These are phyloP conservation scores for Apis cerana DNA, from an alignment of 1,140 invertebrate species.

Conservation along the genomic window DNA sequence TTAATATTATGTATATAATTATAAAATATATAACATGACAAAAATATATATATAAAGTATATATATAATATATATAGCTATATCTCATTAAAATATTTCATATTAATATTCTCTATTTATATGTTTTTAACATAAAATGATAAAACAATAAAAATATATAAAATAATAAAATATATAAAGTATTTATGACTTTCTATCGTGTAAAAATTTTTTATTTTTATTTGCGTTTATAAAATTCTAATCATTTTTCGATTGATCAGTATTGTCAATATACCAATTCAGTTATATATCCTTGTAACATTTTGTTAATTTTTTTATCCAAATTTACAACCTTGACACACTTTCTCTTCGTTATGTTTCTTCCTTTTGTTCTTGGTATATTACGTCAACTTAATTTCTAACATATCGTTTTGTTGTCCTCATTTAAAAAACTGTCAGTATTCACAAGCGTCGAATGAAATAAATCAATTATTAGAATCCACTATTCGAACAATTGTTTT, in stretches of 20 bases:
- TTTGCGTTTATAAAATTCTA: not conserved
- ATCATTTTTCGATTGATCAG: not conserved
- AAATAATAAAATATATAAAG: too few relatives aligned
- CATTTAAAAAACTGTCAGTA: not conserved
- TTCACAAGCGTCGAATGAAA: not conserved
- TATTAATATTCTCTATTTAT: too few relatives aligned
- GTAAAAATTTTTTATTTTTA: not conserved
- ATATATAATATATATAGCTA: too few relatives aligned
- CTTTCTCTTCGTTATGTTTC: constrained; percentile 61
- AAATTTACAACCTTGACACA: constrained; percentile 70
- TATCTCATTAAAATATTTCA: too few relatives aligned
- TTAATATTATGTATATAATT: too few relatives aligned
- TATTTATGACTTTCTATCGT: too few relatives aligned
- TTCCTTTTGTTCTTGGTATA: not conserved
- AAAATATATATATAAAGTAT: too few relatives aligned
- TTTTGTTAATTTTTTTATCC: constrained; percentile 57
- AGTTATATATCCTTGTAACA: constrained; percentile 15
- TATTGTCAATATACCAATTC: constrained; percentile 5
- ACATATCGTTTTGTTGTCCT: not conserved
- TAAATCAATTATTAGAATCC: not conserved
- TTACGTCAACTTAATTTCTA: not conserved
- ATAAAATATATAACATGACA: too few relatives aligned
- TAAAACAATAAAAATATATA: too few relatives aligned
- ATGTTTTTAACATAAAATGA: too few relatives aligned
- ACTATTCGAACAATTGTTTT: not conserved